These are phyloP conservation scores for Trachymyrmex cornetzi DNA, from an alignment of 1,140 invertebrate genomes.

Conservation along the genomic window DNA sequence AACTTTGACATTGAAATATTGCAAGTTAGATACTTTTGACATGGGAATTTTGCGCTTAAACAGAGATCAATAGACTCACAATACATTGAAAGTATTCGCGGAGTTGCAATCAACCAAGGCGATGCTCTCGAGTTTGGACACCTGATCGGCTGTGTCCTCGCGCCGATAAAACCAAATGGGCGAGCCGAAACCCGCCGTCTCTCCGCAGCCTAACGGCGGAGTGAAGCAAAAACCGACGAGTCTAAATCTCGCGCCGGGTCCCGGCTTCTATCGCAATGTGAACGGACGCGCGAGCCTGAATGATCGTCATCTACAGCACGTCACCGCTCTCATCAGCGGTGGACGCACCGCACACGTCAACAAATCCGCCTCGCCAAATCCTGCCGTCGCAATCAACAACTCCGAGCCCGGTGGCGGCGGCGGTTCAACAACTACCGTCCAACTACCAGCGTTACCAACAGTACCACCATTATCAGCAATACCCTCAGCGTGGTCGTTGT, in stretches of 20 bases:
- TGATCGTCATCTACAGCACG: constrained; percentile 85
- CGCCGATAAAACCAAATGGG: constrained; percentile 82
- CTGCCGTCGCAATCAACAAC: constrained; percentile 72
- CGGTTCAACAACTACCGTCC: constrained; percentile 72
- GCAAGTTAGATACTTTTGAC: not conserved
- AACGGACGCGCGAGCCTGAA: constrained; percentile 84
- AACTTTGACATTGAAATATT: constrained; percentile 2
- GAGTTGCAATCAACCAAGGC: not conserved
- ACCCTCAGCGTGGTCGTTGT: constrained; percentile 79
- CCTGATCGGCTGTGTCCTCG: constrained; percentile 71
- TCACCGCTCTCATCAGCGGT: constrained; percentile 77
- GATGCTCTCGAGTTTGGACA: constrained; percentile 66
- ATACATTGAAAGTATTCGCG: not conserved
- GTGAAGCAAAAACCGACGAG: constrained; percentile 86
- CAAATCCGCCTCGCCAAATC: constrained; percentile 76
- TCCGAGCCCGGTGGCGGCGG: constrained; percentile 66
- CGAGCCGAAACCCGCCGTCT: constrained; percentile 82
- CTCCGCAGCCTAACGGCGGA: constrained; percentile 84
- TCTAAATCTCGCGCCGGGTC: constrained; percentile 82
- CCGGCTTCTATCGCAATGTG: constrained; percentile 84
- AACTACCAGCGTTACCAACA: constrained; percentile 80
- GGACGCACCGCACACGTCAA: constrained; percentile 78
- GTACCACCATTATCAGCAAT: constrained; percentile 79
- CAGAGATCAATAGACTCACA: not conserved
- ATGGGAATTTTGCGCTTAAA: constrained; percentile 18